Percentiles rank a stretch among this genome's conserved stretches.
These are phyloP conservation scores for Encarsia formosa DNA, from an alignment of 2,888 invertebrate species.

Conservation along the genomic window DNA sequence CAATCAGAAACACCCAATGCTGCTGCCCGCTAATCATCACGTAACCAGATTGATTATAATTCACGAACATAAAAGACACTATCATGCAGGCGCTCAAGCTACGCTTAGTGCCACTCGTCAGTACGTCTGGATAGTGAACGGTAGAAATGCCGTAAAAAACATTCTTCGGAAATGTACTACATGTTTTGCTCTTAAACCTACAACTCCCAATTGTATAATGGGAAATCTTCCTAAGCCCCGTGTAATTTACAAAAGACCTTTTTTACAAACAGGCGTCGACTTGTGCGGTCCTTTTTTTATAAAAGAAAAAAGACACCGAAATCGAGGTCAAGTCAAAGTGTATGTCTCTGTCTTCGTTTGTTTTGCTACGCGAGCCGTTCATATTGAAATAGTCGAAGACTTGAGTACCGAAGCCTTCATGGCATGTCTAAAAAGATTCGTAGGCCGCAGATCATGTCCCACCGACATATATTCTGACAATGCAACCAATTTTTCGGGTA, in stretches of 20 bases:
- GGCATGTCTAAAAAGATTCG: conserved; percentile 25
- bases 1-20: background rate
- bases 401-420: conserved; percentile 32
- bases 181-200: conserved; percentile 22
- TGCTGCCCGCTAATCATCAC: background rate
- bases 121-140: conserved; percentile 8
- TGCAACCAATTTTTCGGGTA: conserved; percentile 27
- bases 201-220: conserved; percentile 30
- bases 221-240: conserved; percentile 32
- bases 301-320: conserved; percentile 27
- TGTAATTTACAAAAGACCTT: conserved; percentile 23
- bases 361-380: conserved; percentile 36
- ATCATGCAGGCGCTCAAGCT: background rate
- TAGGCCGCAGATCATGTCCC: conserved; percentile 27
- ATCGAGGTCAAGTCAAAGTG: conserved; percentile 18
- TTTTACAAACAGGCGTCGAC: conserved; percentile 35
- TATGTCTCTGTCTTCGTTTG: conserved; percentile 27
- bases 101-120: background rate
- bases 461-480: conserved; percentile 33
- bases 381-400: conserved; percentile 39
- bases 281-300: conserved; percentile 35
- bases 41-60: background rate
- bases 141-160: conserved; percentile 16
- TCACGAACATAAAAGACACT: background rate
- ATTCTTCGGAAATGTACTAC: conserved; percentile 19